These are phyloP conservation scores for Coranthus polyacanthus DNA, from an alignment of 2,797 vertebrate species.

Conservation along the genomic window DNA sequence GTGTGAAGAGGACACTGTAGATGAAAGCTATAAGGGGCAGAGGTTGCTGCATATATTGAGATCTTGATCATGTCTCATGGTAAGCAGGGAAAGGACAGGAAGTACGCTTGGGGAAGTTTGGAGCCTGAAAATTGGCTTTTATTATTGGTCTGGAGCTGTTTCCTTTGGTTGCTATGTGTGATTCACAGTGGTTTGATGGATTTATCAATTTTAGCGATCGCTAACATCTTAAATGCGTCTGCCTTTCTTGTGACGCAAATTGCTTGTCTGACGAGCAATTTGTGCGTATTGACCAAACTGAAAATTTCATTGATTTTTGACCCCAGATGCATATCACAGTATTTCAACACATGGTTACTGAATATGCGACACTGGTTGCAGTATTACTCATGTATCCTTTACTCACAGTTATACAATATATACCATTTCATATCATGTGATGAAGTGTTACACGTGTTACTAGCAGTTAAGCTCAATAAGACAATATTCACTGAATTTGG, in stretches of 20 bases:
- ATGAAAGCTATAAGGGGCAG: not conserved
- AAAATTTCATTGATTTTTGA: conserved; percentile 41
- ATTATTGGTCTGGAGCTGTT: not conserved
- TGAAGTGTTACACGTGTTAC: no score
- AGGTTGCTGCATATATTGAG: no score
- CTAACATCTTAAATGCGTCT: not conserved
- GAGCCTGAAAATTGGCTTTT: not conserved
- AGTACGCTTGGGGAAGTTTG: conserved; percentile 9
- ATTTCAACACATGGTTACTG: no score
- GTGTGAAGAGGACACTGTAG: not conserved
- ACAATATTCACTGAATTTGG: no score
- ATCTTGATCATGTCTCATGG: not conserved
- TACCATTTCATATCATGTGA: no score
- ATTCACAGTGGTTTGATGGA: not conserved
- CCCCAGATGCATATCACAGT: no score
- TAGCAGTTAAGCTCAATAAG: no score
- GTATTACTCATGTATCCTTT: no score
- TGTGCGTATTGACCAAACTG: conserved; percentile 45
- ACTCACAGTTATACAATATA: no score
- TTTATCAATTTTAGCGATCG: not conserved
- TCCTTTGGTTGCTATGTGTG: not conserved
- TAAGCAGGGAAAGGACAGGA: conserved; percentile 25
- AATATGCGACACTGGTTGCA: no score
- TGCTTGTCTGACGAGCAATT: conserved; percentile 20
- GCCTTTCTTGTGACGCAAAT: conserved; percentile 16